Base-by-base conservation (phyloP, 2,888 invertebrate genomes). In the Pseudeuparius sepicola region DNA sequence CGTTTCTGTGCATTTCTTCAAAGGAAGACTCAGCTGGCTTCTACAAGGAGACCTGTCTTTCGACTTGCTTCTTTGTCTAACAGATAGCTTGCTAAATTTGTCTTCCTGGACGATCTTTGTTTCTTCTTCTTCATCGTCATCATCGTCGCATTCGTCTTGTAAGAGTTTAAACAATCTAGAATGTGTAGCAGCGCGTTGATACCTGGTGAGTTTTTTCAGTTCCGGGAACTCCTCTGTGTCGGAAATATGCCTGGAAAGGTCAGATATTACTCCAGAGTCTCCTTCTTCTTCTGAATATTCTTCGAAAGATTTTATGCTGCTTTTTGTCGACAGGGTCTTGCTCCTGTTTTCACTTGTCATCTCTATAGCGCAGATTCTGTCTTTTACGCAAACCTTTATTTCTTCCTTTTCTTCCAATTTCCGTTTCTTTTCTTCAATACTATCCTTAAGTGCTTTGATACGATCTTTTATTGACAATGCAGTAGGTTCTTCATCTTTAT, bases 101-200 rank as follows among this genome's bases (percentile, higher is more conserved):
- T 42, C 43, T 7, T 31, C 13, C n/a, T 25, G 17, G 12, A 31
- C 16, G 17, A 29, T 24, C 11, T 28, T 29, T 34, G 37, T 34
- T 13, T 61, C 59, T 4, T 54, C 53, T 10, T 50, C 47, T 35
- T 56, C 56, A 36, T 55, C 55, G 24, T 55, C 57, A 31, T 61
- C 60, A 3, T 53, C 52, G 26, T 66, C 66, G 49, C 67, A 66
- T 47, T 71, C 75, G 29, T 74, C 73, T 54, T 74, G 77, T 13
- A 81, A 56, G 9, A 81, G 57, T 48, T 73, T 73, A 48, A 77
- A 79, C 12, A 81, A 60, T 43, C 81, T 66, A 25, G 79, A 80
- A 59, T 81, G 81, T 23, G 81, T 81, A 20, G 78, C 73, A 3
- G 79, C 78, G 32, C 81, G 64, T 54, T 78, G 74, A 53, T 77